Evolutionary conservation across 64 coral and sea anemone species (phyloP).

Genomic region (Dendronephthya gigantea): DNA sequence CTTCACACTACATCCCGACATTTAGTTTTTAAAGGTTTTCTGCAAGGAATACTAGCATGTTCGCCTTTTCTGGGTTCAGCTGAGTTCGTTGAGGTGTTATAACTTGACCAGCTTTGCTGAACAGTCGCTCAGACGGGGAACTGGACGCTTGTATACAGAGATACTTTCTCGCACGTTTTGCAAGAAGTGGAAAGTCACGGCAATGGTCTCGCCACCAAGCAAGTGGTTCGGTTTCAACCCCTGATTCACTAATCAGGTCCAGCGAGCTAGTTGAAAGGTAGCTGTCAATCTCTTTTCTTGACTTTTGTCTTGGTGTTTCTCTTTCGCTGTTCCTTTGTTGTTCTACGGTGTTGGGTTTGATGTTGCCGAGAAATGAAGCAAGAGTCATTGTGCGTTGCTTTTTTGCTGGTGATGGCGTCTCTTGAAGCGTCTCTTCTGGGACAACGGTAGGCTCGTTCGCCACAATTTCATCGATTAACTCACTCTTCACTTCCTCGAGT

Average conservation of each 20-base stretch:
- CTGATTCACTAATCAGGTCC: neutral
- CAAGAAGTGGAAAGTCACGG: neutral
- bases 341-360: neutral
- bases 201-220: neutral
- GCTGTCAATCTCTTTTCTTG: neutral
- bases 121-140: neutral
- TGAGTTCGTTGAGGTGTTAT: neutral
- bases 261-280: neutral
- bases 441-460: neutral
- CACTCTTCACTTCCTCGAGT: neutral
- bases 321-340: neutral
- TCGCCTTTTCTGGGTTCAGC: neutral
- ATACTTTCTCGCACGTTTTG: neutral
- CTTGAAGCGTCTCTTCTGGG: neutral
- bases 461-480: neutral
- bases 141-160: neutral
- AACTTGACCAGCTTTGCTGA: neutral
- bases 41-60: neutral
- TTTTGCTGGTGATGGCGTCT: neutral
- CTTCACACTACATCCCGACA: too few relatives aligned
- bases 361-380: neutral
- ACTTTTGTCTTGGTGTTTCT: neutral
- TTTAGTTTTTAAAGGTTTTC: neutral
- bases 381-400: neutral
- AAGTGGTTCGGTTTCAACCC: slow-evolving; percentile 1